Percentiles rank a stretch among this genome's conserved stretches.
Conservation (phyloP, 92 coral and sea anemone species). For the Ricordea florida region DNA sequence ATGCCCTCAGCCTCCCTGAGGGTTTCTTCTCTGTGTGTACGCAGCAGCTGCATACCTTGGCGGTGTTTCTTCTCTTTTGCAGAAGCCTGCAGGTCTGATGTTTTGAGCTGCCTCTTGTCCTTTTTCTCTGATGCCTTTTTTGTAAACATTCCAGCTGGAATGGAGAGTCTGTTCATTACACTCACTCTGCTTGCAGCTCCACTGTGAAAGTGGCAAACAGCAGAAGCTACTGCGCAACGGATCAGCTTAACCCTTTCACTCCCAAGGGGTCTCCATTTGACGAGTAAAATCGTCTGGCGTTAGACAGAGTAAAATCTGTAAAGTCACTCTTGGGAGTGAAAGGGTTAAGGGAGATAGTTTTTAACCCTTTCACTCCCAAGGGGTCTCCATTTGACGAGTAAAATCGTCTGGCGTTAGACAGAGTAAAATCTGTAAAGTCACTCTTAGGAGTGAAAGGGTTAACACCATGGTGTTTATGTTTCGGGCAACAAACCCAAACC, state of each 20-base stretch:
- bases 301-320: too few relatives aligned
- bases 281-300: too few relatives aligned
- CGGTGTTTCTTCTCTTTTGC: constrained; percentile 41
- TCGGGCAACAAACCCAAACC: constrained; percentile 51
- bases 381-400: too few relatives aligned
- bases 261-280: too few relatives aligned
- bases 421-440: too few relatives aligned
- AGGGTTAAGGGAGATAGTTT: too few relatives aligned
- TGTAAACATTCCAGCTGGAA: constrained; percentile 52
- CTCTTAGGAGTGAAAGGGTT: too few relatives aligned
- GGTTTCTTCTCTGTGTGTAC: constrained; percentile 27
- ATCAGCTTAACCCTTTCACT: constrained; percentile 44
- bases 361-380: too few relatives aligned
- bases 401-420: too few relatives aligned
- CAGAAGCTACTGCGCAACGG: constrained; percentile 51
- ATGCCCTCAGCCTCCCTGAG: constrained; percentile 31
- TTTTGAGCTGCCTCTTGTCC: constrained; percentile 35
- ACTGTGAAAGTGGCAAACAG: constrained; percentile 51
- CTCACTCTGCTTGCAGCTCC: constrained; percentile 60
- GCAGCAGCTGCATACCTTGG: constrained; percentile 5
- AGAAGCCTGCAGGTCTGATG: constrained; percentile 38
- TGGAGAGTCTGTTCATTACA: constrained; percentile 36
- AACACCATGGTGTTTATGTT: constrained; percentile 51
- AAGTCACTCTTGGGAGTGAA: too few relatives aligned
- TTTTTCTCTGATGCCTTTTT: constrained; percentile 16